Conservation (phyloP, 1,140 invertebrate genomes). For the Tribolium madens region DNA sequence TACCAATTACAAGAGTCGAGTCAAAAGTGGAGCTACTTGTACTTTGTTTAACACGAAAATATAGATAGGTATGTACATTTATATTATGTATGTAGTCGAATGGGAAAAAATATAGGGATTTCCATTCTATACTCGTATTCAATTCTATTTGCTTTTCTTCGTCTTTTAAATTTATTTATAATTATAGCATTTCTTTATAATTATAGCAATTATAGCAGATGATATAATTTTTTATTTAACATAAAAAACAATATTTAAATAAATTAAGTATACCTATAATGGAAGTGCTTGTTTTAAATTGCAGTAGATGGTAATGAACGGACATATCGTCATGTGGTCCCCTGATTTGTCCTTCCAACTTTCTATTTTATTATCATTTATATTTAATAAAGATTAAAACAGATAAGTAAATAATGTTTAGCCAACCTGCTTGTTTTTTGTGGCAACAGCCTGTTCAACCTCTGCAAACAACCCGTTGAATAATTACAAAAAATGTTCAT, state of each 20-base stretch:
- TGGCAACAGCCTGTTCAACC: background rate
- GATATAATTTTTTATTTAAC: too few relatives aligned
- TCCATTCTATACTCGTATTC: background rate
- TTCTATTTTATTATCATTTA: background rate
- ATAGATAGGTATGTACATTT: too few relatives aligned
- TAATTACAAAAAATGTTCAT: constrained; percentile 24
- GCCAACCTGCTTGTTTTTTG: background rate
- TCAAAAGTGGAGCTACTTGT: background rate
- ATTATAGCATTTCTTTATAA: too few relatives aligned
- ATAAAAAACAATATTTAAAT: too few relatives aligned
- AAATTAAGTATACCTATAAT: too few relatives aligned
- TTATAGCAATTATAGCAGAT: too few relatives aligned
- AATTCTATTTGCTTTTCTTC: too few relatives aligned
- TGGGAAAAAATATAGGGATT: background rate
- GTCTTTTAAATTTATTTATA: too few relatives aligned
- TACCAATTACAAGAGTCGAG: background rate
- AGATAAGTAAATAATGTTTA: background rate
- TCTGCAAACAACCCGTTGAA: constrained; percentile 26
- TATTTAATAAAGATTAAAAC: background rate
- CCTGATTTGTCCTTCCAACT: background rate
- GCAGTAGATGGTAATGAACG: too few relatives aligned
- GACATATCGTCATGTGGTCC: too few relatives aligned
- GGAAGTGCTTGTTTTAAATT: too few relatives aligned
- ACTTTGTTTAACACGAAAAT: background rate
- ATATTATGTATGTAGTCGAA: background rate